Evolutionary conservation across 2,797 vertebrate species (phyloP).

Genomic region (Melanotaenia nigrans): DNA sequence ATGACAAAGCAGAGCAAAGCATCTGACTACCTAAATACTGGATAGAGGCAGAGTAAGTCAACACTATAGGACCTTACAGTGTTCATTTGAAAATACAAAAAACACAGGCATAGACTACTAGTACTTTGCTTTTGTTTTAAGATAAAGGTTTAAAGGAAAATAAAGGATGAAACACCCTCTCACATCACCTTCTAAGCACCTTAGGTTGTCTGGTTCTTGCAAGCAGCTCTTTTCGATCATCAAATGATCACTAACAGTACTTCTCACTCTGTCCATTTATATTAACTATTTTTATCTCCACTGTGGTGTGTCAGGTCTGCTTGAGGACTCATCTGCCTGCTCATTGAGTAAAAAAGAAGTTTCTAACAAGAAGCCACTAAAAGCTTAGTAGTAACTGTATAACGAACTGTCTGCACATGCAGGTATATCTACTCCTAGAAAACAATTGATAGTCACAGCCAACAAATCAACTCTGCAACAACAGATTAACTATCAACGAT

Average conservation of each 20-base stretch:
- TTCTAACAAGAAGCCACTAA: slow-evolving; percentile 38
- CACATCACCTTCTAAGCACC: background rate
- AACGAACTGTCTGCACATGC: background rate
- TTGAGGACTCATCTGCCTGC: slow-evolving; percentile 32
- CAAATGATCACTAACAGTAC: slow-evolving; percentile 44
- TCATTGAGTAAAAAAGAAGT: background rate
- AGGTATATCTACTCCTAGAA: background rate
- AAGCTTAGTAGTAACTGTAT: background rate
- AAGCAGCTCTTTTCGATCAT: slow-evolving; percentile 34
- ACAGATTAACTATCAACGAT: too few species aligned
- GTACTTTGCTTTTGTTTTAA: background rate
- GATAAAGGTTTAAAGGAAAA: background rate
- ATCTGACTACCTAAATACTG: background rate
- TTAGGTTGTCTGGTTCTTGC: slow-evolving; percentile 7
- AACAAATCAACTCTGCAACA: too few species aligned
- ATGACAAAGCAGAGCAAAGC: background rate
- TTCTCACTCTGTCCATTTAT: slow-evolving; percentile 39
- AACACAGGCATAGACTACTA: background rate
- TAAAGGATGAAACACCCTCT: too few species aligned
- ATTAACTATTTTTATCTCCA: slow-evolving; percentile 46
- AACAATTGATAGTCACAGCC: background rate
- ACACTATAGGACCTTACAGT: background rate
- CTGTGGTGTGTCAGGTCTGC: slow-evolving; percentile 32
- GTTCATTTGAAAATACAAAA: background rate
- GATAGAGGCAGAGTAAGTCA: background rate